Evolutionary conservation across 2,113 vertebrate species (phyloP).

Genomic region (Vireo altiloquus): DNA sequence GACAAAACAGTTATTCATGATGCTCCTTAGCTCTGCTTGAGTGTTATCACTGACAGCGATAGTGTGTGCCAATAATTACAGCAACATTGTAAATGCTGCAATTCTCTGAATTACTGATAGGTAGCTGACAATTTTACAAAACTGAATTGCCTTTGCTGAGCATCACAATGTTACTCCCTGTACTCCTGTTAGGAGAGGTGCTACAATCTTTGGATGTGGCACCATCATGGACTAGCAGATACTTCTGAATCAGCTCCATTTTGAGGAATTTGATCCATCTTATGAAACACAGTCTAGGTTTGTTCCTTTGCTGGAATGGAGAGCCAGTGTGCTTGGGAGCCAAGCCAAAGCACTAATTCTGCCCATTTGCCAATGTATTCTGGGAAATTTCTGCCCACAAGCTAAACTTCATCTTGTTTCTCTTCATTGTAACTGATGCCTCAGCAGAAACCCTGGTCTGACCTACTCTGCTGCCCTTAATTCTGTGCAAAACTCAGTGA

Average conservation of each 20-base stretch:
- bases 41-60: not conserved
- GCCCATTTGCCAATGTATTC: conserved; percentile 38
- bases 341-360: conserved; percentile 40
- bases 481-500: not conserved
- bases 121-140: not conserved
- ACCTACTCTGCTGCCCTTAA: conserved; percentile 33
- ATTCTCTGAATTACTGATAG: not conserved
- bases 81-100: not conserved
- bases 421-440: conserved; percentile 26
- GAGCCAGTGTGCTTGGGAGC: conserved; percentile 5
- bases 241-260: not conserved
- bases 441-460: conserved; percentile 18
- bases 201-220: not conserved
- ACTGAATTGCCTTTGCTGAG: not conserved
- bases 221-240: not conserved
- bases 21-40: not conserved
- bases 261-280: not conserved
- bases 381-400: conserved; percentile 66
- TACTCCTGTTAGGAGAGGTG: not conserved
- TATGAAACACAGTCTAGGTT: conserved; percentile 1
- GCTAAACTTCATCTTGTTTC: conserved; percentile 52
- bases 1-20: not conserved
- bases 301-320: not conserved
- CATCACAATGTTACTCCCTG: not conserved
- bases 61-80: not conserved